Evolutionary conservation across 2,113 vertebrate species (phyloP).

Genomic region (Stigmatopora nigra): DNA sequence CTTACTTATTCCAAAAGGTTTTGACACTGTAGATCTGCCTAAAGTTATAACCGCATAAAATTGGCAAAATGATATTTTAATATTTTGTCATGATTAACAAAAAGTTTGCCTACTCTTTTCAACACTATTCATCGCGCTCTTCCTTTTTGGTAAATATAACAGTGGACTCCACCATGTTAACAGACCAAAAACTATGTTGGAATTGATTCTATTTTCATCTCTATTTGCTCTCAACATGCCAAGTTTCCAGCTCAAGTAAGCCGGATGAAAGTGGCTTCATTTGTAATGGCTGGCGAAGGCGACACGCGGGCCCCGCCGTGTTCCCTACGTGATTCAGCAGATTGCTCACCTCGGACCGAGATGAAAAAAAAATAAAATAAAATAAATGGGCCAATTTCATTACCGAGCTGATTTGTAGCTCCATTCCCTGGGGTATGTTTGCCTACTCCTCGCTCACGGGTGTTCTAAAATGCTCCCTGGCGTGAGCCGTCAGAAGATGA

Average conservation of each 20-base stretch:
- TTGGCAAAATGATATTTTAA: neutral
- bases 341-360: neutral
- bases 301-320: neutral
- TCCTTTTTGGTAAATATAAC: neutral
- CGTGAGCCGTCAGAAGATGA: neutral
- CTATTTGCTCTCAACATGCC: constrained; percentile 9
- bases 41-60: neutral
- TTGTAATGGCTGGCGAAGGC: constrained; percentile 21
- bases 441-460: neutral
- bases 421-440: neutral
- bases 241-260: constrained; percentile 10
- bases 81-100: neutral
- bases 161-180: neutral
- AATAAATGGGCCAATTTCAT: constrained; percentile 3
- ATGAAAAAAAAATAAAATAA: neutral
- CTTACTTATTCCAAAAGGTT: too few relatives aligned
- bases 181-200: neutral
- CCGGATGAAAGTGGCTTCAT: constrained; percentile 32
- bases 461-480: neutral
- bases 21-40: too few relatives aligned
- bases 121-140: neutral
- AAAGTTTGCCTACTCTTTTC: neutral
- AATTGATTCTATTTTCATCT: constrained; percentile 2
- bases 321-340: constrained; percentile 23
- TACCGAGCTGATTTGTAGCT: constrained; percentile 28